These are phyloP conservation scores for Ectropis grisescens DNA, from an alignment of 1,140 invertebrate genomes.

Conservation along the genomic window DNA sequence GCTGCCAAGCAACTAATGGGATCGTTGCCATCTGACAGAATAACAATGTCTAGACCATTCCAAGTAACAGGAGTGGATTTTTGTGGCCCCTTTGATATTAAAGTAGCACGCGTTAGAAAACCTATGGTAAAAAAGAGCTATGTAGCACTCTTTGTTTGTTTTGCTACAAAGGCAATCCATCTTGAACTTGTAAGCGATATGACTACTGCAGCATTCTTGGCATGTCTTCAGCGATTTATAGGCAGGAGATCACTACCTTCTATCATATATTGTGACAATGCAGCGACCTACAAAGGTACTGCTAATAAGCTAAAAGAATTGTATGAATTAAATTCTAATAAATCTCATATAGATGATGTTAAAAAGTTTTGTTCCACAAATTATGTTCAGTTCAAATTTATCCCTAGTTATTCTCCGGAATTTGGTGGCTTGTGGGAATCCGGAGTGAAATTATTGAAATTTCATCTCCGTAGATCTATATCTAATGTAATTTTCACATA, in stretches of 20 bases:
- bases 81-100: constrained; percentile 21
- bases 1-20: constrained; percentile 24
- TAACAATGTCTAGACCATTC: constrained; percentile 20
- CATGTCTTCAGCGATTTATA: constrained; percentile 35
- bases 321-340: no score
- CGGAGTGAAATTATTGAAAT: constrained; percentile 10
- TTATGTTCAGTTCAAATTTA: constrained; percentile 13
- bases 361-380: constrained; percentile 2
- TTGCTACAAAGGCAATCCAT: constrained; percentile 47
- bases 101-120: constrained; percentile 16
- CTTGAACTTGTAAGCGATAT: constrained; percentile 44
- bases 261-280: constrained; percentile 2
- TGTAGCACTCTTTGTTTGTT: background rate
- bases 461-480: constrained; percentile 10
- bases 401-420: constrained; percentile 11
- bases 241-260: constrained; percentile 1
- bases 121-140: background rate
- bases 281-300: constrained; percentile 3
- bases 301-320: no score
- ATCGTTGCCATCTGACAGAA: constrained; percentile 22
- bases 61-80: constrained; percentile 27
- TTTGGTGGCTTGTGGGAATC: constrained; percentile 12
- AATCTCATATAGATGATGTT: background rate
- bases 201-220: constrained; percentile 40
- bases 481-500: constrained; percentile 11